Conservation (phyloP, 2,888 invertebrate species). For the Lepetodrilus schrolli region DNA sequence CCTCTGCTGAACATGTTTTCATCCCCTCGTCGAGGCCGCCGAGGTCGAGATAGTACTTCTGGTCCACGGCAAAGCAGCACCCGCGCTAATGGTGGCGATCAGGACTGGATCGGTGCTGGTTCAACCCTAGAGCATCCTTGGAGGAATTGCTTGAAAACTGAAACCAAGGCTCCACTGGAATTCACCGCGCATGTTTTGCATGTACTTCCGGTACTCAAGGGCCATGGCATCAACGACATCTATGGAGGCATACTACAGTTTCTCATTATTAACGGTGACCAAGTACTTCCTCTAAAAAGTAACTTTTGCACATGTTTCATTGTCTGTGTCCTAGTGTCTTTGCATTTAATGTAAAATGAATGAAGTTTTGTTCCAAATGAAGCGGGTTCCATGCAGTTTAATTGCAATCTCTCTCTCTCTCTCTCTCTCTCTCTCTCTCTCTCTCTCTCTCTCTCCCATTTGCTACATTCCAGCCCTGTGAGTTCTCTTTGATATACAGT, state of each 20-base stretch:
- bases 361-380: too few species aligned
- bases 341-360: too few species aligned
- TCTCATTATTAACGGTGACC: too few species aligned
- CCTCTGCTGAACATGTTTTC: conserved; percentile 36
- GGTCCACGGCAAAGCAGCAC: conserved; percentile 28
- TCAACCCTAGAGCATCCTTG: not conserved
- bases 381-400: too few species aligned
- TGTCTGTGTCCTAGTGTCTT: too few species aligned
- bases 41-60: conserved; percentile 30
- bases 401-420: too few species aligned
- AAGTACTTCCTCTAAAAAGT: too few species aligned
- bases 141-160: conserved; percentile 30
- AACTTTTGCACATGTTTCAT: too few species aligned
- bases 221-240: conserved; percentile 29
- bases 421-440: conserved; percentile 15
- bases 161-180: conserved; percentile 34
- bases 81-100: conserved; percentile 29
- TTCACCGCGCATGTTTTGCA: conserved; percentile 34
- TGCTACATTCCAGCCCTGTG: not conserved
- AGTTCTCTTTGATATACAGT: too few species aligned
- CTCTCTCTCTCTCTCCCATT: not conserved
- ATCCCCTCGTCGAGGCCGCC: conserved; percentile 33
- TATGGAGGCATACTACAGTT: not conserved
- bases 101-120: conserved; percentile 27
- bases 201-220: conserved; percentile 30